Conservation (phyloP, 2,888 invertebrate genomes). For the Drosophila peninsularis region DNA sequence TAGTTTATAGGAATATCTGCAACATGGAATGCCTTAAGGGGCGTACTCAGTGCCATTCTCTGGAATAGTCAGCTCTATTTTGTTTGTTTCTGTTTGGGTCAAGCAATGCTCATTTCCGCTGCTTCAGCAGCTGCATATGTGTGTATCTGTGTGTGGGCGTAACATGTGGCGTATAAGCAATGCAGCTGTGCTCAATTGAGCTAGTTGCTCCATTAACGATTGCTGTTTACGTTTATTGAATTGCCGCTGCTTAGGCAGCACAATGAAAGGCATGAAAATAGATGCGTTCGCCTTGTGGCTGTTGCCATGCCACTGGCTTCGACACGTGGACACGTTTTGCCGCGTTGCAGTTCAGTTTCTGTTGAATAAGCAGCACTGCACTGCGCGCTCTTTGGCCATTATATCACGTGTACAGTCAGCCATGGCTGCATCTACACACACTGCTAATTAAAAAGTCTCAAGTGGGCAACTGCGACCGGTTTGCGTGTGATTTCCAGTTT, state of each 20-base stretch:
- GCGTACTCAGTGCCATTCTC: background rate
- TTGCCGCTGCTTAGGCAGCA: constrained; percentile 56
- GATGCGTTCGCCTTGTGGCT: constrained; percentile 14
- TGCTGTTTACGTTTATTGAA: constrained; percentile 42
- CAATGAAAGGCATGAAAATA: background rate
- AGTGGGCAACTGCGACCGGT: constrained; percentile 28
- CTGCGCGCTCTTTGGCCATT: constrained; percentile 21
- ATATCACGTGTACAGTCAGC: constrained; percentile 52
- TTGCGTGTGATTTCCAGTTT: constrained; percentile 44
- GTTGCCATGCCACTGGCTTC: constrained; percentile 53
- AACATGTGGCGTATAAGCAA: constrained; percentile 43
- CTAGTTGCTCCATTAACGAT: constrained; percentile 23
- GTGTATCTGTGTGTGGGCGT: background rate
- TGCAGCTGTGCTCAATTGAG: constrained; percentile 41
- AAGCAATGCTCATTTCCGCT: constrained; percentile 34
- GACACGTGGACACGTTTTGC: constrained; percentile 72
- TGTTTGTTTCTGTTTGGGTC: background rate
- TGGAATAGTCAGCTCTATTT: background rate
- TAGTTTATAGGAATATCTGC: background rate
- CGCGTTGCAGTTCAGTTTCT: constrained; percentile 1
- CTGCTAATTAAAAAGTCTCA: constrained; percentile 9
- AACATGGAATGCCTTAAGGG: too few relatives aligned
- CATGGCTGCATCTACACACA: constrained; percentile 2
- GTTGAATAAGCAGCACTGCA: constrained; percentile 22
- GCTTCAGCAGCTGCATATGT: background rate